Percentiles rank a stretch among this genome's conserved stretches.
phyloP scores from a whole-genome alignment of 2,888 invertebrate genomes.

The Luperina testacea region DNA sequence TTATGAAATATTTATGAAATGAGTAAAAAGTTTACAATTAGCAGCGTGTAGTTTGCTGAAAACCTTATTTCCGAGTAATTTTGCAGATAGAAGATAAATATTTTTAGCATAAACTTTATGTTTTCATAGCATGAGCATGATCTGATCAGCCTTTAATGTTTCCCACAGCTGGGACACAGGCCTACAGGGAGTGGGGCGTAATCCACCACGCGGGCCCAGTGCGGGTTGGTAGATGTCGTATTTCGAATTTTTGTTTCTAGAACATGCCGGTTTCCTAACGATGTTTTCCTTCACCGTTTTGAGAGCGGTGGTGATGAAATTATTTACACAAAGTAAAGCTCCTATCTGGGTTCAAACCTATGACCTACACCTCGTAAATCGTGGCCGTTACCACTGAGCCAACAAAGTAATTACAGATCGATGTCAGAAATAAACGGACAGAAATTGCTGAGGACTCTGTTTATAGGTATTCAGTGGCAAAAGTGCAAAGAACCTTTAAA shows the following conservation, averaged over 20 bases:
- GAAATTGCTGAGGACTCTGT: not conserved
- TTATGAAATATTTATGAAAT: not conserved
- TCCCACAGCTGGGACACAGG: not conserved
- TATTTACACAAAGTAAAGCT: not conserved
- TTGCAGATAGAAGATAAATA: not conserved
- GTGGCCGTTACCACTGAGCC: not conserved
- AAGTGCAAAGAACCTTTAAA: constrained; percentile 13
- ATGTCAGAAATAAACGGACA: constrained; percentile 2
- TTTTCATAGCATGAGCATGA: not conserved
- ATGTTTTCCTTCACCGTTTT: not conserved
- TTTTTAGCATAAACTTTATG: not conserved
- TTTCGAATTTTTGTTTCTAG: not conserved
- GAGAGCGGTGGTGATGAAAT: not conserved
- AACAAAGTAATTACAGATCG: not conserved
- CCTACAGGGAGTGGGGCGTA: not conserved
- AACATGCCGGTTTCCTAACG: not conserved
- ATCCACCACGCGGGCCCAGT: not conserved
- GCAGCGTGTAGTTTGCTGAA: not conserved
- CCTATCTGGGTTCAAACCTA: not conserved
- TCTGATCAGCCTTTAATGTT: not conserved
- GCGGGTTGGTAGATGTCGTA: not conserved
- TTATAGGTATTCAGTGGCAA: not conserved
- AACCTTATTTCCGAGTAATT: not conserved
- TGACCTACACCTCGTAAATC: not conserved
- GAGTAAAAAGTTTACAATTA: not conserved